phyloP scores from a whole-genome alignment of 2,797 vertebrate species.

The Cossypha heuglini region DNA sequence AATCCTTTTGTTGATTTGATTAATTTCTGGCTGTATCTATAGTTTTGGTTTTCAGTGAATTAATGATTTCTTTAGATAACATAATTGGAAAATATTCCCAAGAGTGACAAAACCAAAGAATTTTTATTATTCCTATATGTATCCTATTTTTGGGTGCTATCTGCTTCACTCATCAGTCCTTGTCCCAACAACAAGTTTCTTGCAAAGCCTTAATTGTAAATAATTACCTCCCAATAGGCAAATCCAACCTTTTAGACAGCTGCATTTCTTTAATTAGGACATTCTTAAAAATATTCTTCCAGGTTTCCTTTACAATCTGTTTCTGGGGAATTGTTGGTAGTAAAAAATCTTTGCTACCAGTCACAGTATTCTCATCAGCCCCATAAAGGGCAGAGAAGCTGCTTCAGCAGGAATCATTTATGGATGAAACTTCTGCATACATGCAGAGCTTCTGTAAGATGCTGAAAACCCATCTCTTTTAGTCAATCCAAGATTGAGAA shows the following conservation, averaged over 20 bases:
- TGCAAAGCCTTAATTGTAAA: background rate
- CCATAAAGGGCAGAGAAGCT: constrained; percentile 35
- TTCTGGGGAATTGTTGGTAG: background rate
- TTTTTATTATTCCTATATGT: background rate
- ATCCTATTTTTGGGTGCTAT: background rate
- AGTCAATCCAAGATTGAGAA: background rate
- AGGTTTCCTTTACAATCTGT: background rate
- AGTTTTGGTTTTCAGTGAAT: background rate
- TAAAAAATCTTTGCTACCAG: constrained; percentile 5
- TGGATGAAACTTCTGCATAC: background rate
- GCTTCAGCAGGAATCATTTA: constrained; percentile 51
- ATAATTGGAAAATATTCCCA: background rate
- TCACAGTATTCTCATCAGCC: constrained; percentile 35
- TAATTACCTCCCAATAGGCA: background rate
- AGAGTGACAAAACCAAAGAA: background rate
- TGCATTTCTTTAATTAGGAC: background rate
- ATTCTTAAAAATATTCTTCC: background rate
- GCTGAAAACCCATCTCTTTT: background rate
- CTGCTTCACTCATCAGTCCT: background rate
- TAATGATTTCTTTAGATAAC: background rate
- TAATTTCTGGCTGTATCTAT: background rate
- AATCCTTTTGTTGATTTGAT: background rate
- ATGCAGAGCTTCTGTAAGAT: background rate
- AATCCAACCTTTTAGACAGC: background rate
- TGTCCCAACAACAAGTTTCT: background rate